Evolutionary conservation across 2,113 vertebrate genomes (phyloP).

Genomic region (Elanus axillaris): DNA sequence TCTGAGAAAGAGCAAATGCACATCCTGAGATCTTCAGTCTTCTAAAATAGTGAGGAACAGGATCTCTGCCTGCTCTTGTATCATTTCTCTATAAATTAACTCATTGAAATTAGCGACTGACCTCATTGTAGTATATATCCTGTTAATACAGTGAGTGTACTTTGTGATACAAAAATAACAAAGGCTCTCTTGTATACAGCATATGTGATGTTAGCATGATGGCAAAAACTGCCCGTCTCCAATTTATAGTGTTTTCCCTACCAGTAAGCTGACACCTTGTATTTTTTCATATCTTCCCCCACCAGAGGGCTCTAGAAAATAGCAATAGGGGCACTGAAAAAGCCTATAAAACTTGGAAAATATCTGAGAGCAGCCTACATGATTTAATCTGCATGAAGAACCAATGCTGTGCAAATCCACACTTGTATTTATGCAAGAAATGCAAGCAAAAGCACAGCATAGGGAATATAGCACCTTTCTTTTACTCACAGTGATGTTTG

Average conservation of each 20-base stretch:
- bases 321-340: neutral
- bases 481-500: neutral
- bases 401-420: neutral
- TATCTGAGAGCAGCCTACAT: neutral
- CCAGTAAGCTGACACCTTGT: neutral
- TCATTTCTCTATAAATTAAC: neutral
- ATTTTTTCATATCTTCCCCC: neutral
- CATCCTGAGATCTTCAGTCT: neutral
- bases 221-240: neutral
- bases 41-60: neutral
- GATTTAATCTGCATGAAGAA: neutral
- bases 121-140: neutral
- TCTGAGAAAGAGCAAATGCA: neutral
- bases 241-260: neutral
- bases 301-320: constrained; percentile 36
- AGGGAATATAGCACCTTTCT: neutral
- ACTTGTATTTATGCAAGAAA: neutral
- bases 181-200: neutral
- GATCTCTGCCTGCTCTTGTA: neutral
- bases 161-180: neutral
- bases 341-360: neutral
- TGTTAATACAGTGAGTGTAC: neutral
- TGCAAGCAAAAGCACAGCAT: neutral
- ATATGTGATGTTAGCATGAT: neutral
- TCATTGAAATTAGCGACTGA: neutral